Evolutionary conservation across 2,888 invertebrate species (phyloP).

Genomic region (Hyles lineata): DNA sequence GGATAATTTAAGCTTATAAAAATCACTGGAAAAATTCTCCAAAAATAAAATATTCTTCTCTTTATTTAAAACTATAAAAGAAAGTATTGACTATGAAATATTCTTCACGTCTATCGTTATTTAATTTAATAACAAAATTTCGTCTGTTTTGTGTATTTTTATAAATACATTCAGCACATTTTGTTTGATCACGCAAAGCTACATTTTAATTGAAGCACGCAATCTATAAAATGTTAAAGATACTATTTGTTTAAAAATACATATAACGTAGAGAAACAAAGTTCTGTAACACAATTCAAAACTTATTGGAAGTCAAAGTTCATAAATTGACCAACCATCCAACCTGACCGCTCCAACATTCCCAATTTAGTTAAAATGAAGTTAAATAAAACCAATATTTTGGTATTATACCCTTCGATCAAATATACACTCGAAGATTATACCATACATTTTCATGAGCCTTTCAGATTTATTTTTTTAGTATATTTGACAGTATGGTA

Average conservation of each 20-base stretch:
- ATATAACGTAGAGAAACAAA: neutral
- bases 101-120: too few species aligned
- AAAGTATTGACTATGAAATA: too few species aligned
- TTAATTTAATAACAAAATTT: neutral
- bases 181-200: neutral
- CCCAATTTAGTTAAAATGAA: neutral
- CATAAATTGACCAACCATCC: constrained; percentile 1
- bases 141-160: neutral
- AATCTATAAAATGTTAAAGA: neutral
- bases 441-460: too few species aligned
- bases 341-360: neutral
- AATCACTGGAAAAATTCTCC: too few species aligned
- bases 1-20: neutral
- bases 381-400: neutral
- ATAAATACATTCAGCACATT: neutral
- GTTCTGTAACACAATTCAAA: neutral
- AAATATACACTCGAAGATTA: too few species aligned
- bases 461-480: too few species aligned
- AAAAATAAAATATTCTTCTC: too few species aligned
- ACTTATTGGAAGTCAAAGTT: neutral
- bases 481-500: too few species aligned
- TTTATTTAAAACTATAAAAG: too few species aligned
- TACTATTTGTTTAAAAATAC: neutral
- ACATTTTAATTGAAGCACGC: constrained; percentile 1
- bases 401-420: too few species aligned